Conservation (phyloP, 2,113 vertebrate genomes). For the Catharus minimus region DNA sequence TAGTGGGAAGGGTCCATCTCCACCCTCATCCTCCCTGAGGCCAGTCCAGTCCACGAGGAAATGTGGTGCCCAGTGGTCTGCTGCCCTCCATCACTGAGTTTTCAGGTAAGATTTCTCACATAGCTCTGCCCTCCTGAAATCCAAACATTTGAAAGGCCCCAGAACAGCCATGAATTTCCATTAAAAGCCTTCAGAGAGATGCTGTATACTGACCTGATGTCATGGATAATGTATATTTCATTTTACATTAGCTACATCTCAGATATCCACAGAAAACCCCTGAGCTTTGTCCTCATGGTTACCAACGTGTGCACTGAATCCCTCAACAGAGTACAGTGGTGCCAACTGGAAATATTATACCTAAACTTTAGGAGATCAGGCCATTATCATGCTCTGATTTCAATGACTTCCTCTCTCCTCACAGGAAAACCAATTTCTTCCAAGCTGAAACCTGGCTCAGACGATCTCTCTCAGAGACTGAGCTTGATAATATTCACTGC, state of each 20-base stretch:
- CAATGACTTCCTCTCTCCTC: background rate
- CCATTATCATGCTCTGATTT: background rate
- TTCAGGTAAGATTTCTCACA: background rate
- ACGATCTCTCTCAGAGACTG: background rate
- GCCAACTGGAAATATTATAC: background rate
- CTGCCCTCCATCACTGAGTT: background rate
- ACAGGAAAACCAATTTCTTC: slow-evolving; percentile 12
- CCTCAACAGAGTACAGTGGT: background rate
- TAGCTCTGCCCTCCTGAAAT: background rate
- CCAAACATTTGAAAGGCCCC: background rate
- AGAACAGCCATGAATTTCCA: background rate
- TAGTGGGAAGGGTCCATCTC: background rate
- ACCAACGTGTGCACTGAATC: background rate
- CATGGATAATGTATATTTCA: background rate
- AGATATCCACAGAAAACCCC: background rate
- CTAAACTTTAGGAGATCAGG: background rate
- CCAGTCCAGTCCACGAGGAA: background rate
- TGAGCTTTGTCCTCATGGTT: slow-evolving; percentile 32
- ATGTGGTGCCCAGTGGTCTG: background rate
- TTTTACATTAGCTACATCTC: background rate
- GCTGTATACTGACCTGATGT: background rate
- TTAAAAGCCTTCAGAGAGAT: background rate
- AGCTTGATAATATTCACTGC: background rate
- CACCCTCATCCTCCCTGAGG: background rate
- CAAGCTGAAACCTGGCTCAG: background rate